Percentiles rank a stretch among this genome's conserved stretches.
phyloP scores from a whole-genome alignment of 2,888 invertebrate genomes.

The Hirtodrosophila cameraria region DNA sequence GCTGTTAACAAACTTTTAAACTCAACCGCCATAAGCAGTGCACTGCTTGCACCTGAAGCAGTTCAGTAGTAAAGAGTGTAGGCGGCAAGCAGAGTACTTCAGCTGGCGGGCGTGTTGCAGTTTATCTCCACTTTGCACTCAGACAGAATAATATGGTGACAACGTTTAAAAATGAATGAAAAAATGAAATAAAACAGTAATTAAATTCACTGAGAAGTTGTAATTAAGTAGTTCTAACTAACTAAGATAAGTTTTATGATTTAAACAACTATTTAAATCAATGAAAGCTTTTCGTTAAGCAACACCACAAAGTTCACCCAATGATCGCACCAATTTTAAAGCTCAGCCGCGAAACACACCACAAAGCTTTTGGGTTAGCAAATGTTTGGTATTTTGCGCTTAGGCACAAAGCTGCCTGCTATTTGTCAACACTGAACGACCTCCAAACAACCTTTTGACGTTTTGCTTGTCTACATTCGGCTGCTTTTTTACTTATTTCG shows the following conservation, averaged over 20 bases:
- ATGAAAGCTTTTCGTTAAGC: not conserved
- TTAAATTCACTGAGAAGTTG: too few relatives aligned
- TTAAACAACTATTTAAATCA: too few relatives aligned
- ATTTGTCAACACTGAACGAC: slow-evolving; percentile 65
- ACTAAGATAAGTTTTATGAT: too few relatives aligned
- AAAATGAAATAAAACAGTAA: too few relatives aligned
- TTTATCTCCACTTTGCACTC: too few relatives aligned
- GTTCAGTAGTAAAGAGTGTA: not conserved
- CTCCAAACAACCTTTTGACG: slow-evolving; percentile 84
- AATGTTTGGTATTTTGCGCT: slow-evolving; percentile 44
- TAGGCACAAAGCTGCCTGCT: slow-evolving; percentile 45
- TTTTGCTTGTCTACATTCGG: slow-evolving; percentile 60
- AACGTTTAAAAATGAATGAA: too few relatives aligned
- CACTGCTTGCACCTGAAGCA: slow-evolving; percentile 32
- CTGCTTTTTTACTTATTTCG: slow-evolving; percentile 61
- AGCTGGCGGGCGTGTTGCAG: too few relatives aligned
- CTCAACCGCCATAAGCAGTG: not conserved
- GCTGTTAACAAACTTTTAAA: not conserved
- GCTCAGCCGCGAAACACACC: too few relatives aligned
- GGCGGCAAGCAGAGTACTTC: too few relatives aligned
- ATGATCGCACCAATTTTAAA: not conserved
- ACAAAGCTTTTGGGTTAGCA: slow-evolving; percentile 52
- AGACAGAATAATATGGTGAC: too few relatives aligned
- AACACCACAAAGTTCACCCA: not conserved
- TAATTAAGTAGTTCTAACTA: too few relatives aligned